Evolutionary conservation across 1,140 invertebrate genomes (phyloP), one percentile per base, ranked within the genome.

Genomic region (Drosophila navojoa): DNA sequence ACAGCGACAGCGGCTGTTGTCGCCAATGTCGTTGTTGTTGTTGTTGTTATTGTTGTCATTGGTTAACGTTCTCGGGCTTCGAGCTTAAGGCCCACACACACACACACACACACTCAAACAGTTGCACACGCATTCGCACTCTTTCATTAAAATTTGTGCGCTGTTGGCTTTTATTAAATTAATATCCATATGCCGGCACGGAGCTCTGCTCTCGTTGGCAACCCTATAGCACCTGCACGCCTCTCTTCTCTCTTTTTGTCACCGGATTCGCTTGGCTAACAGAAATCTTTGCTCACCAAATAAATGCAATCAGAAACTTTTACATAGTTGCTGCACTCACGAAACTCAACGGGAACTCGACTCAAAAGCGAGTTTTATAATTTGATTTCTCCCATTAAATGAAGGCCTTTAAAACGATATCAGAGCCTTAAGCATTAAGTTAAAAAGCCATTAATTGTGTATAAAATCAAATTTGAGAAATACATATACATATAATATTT

Each of bases 101-200:
- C 69, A 58, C 3, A 29, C 27, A 29, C 64, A 52, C 42, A 45
- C 74, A 55, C 54, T 78, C 71, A 71, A 63, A 81, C 62, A 22
- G 19, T 22, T 22, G 19, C 19, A 22, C 64, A 52, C 47, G 50
- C 70, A 55, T 58, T 81, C 71, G 75, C 67, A 81, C 62, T 81
- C 78, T 87, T 87, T 87, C 82, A 87, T 87, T 87, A 82, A 87
- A 87, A 87, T 77, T 82, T 76, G 64, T 79, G 71, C 79, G 68
- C 82, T 73, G 76, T 71, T 87, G 82, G 82, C 84, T 87, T 89
- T 87, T 89, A 89, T 87, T 87, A 89, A 82, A 89, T 79, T 84
- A 79, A 89, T 87, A 87, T 82, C 72, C 84, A 71, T 73, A 54
- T 62, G 16, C 71, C 32, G 42, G 54, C 45, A 44, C 55, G n/a